A percentile compares a stretch with the other conserved stretches of the same genome.
phyloP scores from a whole-genome alignment of 2,113 vertebrate genomes.

The Heliornis fulica region DNA sequence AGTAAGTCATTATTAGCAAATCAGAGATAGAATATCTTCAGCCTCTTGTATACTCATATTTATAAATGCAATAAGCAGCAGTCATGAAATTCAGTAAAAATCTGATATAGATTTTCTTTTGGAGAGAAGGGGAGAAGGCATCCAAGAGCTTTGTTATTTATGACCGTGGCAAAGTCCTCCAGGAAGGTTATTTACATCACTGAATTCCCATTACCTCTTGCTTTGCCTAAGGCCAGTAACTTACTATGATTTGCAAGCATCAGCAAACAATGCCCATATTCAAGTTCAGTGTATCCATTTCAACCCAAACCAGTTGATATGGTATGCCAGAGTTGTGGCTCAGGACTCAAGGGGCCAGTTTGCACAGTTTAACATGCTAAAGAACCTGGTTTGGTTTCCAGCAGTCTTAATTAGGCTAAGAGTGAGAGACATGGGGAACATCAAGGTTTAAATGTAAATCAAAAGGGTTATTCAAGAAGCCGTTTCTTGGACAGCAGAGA shows the following conservation, averaged over 20 bases:
- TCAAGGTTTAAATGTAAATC: background rate
- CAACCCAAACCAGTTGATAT: background rate
- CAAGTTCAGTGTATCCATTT: conserved; percentile 12
- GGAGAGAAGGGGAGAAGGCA: background rate
- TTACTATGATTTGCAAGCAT: conserved; percentile 11
- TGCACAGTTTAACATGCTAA: background rate
- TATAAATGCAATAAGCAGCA: background rate
- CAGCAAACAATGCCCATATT: conserved; percentile 50
- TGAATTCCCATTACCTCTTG: background rate
- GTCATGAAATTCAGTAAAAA: background rate
- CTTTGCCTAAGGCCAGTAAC: conserved; percentile 5
- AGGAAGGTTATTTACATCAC: background rate
- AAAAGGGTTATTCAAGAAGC: background rate
- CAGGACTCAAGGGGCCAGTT: conserved; percentile 3
- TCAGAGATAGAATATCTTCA: background rate
- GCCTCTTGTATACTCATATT: background rate
- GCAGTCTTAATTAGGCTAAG: background rate
- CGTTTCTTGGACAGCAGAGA: background rate
- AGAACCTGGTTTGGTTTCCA: background rate
- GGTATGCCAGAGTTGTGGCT: background rate
- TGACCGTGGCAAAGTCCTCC: background rate
- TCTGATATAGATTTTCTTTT: background rate
- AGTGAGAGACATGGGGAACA: background rate
- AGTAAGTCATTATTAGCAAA: background rate
- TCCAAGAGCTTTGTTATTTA: background rate